A percentile compares a stretch with the other conserved stretches of the same genome.
phyloP scores from a whole-genome alignment of 2,113 vertebrate genomes.

The Microtus montanus region DNA sequence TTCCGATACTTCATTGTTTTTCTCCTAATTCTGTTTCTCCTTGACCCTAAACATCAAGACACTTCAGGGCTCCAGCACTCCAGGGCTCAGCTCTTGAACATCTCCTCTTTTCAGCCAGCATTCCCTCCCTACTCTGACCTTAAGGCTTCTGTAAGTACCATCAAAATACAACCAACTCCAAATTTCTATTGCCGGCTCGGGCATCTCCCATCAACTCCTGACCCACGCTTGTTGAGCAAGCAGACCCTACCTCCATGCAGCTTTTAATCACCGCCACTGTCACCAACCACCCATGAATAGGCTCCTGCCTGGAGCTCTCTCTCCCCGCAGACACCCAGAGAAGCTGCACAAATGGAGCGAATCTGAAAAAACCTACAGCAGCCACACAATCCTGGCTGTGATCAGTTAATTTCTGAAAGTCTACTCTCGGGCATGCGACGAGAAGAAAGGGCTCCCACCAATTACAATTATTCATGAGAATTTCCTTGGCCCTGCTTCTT shows the following conservation, averaged over 20 bases:
- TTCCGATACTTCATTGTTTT: background rate
- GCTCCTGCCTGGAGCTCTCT: background rate
- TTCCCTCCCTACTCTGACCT: background rate
- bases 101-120: background rate
- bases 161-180: background rate
- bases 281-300: background rate
- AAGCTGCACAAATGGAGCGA: background rate
- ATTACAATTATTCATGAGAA: slow-evolving; percentile 78
- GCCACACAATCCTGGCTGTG: background rate
- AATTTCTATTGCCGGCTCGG: background rate
- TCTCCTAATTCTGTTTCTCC: background rate
- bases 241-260: background rate
- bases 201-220: background rate
- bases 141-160: background rate
- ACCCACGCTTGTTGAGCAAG: background rate
- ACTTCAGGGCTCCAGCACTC: background rate
- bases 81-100: background rate
- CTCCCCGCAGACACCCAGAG: background rate
- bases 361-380: background rate
- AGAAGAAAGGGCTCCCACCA: slow-evolving; percentile 67
- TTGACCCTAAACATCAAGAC: background rate
- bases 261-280: background rate
- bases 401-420: slow-evolving; percentile 63
- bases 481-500: slow-evolving; percentile 62
- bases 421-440: slow-evolving; percentile 36